phyloP scores from a whole-genome alignment of 2,113 vertebrate genomes.

The Hippolais icterina region DNA sequence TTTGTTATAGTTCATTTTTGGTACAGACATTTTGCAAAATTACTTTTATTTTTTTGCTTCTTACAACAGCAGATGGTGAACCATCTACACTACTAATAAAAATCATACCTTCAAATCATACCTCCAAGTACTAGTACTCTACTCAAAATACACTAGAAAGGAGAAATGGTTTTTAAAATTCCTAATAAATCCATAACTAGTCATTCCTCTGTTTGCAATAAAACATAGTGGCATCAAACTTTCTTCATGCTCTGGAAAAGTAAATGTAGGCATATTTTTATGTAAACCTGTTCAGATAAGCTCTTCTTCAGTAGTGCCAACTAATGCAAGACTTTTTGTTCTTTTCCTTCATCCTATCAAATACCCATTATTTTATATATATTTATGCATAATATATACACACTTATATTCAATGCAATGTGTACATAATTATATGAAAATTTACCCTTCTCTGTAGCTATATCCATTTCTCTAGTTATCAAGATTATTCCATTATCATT shows the following conservation, averaged over 20 bases:
- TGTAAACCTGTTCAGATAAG: background rate
- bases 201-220: background rate
- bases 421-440: background rate
- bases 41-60: background rate
- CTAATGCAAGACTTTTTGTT: background rate
- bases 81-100: background rate
- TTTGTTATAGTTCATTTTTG: background rate
- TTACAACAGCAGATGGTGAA: background rate
- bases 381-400: background rate
- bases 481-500: background rate
- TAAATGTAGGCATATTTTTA: background rate
- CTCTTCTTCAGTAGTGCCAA: background rate
- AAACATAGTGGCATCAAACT: background rate
- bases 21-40: background rate
- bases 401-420: background rate
- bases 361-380: background rate
- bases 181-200: background rate
- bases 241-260: background rate
- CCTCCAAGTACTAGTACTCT: background rate
- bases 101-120: background rate
- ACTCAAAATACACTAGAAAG: background rate
- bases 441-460: background rate
- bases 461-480: background rate
- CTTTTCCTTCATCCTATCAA: background rate
- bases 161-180: background rate